These are phyloP conservation scores for Cataglyphis livida DNA, from an alignment of 2,888 invertebrate species.

Conservation along the genomic window DNA sequence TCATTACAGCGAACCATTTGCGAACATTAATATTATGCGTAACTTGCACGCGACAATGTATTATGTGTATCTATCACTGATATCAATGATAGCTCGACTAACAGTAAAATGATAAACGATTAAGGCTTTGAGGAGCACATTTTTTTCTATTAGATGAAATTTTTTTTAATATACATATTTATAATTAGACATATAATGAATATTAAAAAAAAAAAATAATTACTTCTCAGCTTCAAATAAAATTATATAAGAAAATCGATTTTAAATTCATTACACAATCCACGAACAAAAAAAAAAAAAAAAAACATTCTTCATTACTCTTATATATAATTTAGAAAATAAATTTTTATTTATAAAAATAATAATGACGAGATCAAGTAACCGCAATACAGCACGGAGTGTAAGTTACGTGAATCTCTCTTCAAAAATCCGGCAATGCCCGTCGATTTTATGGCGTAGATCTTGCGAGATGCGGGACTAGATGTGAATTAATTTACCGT, in stretches of 20 bases:
- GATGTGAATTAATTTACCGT: slow-evolving; percentile 57
- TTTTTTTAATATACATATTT: background rate
- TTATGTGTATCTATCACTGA: background rate
- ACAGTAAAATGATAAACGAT: background rate
- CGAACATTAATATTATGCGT: slow-evolving; percentile 41
- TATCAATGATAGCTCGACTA: background rate
- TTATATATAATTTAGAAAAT: background rate
- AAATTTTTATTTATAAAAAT: background rate
- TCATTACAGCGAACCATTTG: slow-evolving; percentile 34
- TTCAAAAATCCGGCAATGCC: background rate
- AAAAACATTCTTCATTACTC: background rate
- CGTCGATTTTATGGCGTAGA: slow-evolving; percentile 35
- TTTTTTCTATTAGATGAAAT: background rate
- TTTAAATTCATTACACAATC: background rate
- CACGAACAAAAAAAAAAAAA: background rate
- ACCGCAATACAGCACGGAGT: background rate
- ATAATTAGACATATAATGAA: background rate
- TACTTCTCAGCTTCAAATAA: background rate
- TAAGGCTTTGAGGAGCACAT: background rate
- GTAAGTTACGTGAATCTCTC: background rate
- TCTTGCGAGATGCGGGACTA: slow-evolving; percentile 31
- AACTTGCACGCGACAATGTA: slow-evolving; percentile 31
- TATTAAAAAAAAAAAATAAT: background rate
- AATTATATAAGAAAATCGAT: background rate
- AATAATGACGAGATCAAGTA: background rate